These are phyloP conservation scores for Sisyra nigra DNA, from an alignment of 2,888 invertebrate genomes.

Conservation along the genomic window DNA sequence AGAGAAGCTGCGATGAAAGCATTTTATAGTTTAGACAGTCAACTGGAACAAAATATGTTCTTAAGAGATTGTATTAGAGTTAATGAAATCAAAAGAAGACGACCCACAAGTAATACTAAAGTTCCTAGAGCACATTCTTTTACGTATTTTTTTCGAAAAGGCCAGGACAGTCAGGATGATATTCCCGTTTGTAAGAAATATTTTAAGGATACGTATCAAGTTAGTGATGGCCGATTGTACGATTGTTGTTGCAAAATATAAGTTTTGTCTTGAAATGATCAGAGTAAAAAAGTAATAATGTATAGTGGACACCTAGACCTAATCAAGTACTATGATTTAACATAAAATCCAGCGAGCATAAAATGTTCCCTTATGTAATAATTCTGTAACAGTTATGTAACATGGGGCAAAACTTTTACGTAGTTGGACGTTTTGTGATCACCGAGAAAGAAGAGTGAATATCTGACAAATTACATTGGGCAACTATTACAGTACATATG, in stretches of 20 bases:
- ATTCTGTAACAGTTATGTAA: too few relatives aligned
- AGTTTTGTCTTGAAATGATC: slow-evolving; percentile 13
- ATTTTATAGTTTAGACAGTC: slow-evolving; percentile 14
- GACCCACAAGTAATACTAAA: slow-evolving; percentile 13
- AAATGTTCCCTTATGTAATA: too few relatives aligned
- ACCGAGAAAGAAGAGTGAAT: too few relatives aligned
- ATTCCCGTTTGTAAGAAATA: slow-evolving; percentile 15
- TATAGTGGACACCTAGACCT: too few relatives aligned
- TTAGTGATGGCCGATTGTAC: slow-evolving; percentile 13
- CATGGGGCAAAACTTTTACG: too few relatives aligned
- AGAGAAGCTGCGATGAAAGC: slow-evolving; percentile 12
- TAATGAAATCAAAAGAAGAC: slow-evolving; percentile 12
- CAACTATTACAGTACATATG: too few relatives aligned
- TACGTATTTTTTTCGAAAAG: slow-evolving; percentile 13
- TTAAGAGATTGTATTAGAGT: slow-evolving; percentile 15
- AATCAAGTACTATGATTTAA: too few relatives aligned
- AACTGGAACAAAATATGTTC: slow-evolving; percentile 16
- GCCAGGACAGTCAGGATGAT: slow-evolving; percentile 13
- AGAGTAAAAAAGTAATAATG: too few relatives aligned
- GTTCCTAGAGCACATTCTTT: slow-evolving; percentile 7
- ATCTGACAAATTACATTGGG: too few relatives aligned
- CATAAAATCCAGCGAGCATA: too few relatives aligned
- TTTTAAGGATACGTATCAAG: slow-evolving; percentile 13
- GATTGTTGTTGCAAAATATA: slow-evolving; percentile 13
- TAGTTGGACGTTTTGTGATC: too few relatives aligned